Evolutionary conservation across 2,797 vertebrate species (phyloP).

Genomic region (Apogon hyalosoma): DNA sequence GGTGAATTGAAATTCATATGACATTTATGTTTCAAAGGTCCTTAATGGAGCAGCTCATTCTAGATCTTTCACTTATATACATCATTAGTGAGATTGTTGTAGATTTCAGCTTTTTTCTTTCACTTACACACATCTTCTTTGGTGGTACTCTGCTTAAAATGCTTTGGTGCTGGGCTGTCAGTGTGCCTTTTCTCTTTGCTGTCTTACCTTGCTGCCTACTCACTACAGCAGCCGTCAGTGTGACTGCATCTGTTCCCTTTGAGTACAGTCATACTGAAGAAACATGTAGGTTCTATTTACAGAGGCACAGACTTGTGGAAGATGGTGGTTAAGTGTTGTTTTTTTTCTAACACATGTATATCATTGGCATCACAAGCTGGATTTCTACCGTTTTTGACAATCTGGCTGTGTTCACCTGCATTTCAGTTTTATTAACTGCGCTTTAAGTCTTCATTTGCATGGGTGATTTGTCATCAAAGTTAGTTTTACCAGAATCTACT

Average conservation of each 20-base stretch:
- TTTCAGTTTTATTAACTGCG: slow-evolving; percentile 20
- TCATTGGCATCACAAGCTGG: neutral
- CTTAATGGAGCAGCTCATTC: neutral
- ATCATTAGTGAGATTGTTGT: neutral
- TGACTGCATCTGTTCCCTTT: slow-evolving; percentile 60
- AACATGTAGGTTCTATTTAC: slow-evolving; percentile 7
- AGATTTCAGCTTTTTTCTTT: slow-evolving; percentile 17
- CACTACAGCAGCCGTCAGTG: slow-evolving; percentile 46
- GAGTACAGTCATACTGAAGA: slow-evolving; percentile 51
- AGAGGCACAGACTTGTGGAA: neutral
- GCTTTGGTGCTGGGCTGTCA: slow-evolving; percentile 51
- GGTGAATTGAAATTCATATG: neutral
- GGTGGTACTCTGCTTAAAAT: slow-evolving; percentile 49
- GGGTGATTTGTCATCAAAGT: neutral
- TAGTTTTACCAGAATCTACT: slow-evolving; percentile 11
- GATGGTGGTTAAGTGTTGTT: neutral
- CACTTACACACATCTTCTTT: slow-evolving; percentile 35
- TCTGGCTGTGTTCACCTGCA: slow-evolving; percentile 1
- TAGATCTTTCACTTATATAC: neutral
- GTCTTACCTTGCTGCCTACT: slow-evolving; percentile 38
- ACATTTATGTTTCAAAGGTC: slow-evolving; percentile 2
- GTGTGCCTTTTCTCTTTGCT: slow-evolving; percentile 44
- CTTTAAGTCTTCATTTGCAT: neutral
- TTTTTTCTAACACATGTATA: neutral
- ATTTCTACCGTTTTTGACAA: neutral